Base-by-base conservation (phyloP, 1,140 invertebrate genomes). In the Sarcophaga peregrina region DNA sequence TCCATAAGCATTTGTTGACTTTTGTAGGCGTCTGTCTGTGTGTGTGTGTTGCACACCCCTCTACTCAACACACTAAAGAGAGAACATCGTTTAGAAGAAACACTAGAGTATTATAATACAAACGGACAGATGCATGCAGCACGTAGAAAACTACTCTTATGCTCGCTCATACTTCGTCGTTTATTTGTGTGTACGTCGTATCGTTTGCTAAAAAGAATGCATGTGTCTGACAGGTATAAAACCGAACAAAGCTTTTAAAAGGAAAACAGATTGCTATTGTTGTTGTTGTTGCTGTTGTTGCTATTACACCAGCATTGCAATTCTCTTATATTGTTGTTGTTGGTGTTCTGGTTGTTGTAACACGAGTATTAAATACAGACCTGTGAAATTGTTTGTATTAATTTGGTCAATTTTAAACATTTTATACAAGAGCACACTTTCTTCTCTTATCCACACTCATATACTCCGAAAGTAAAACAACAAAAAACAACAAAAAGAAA, bases 311-410 rank as follows among this genome's bases (percentile, higher is more conserved):
- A 58, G 52, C 13, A 58, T 4, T 37, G 25, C 25, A 37, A 2
- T 37, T 37, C 25, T 37, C 25, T 37, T 4, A 37, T 37, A 4
- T 37, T 37, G 4, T 37, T 37, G 25, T 37, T 37, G 25, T 37
- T 37, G 25, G 4, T 37, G 25, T 37, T 37, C 1, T 37, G 1
- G 4, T 37, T 37, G 25, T 37, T 37, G 25, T 37, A 37, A 37
- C 25, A 37, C 4, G 52, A 58, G 52, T 58, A 58, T 58, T 58
- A 15, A 58, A 58, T 58, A 58, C 52, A 58, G 52, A 58, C 52
- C 52, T 58, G 52, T 58, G 52, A 58, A 58, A 58, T 58, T 58
- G 52, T 58, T 58, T 58, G 52, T 58, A 58, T 58, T 58, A 58
- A 58, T 58, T 58, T 58, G 52, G 52, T 58, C 52, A 58, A 58